Conservation (phyloP, 2,113 vertebrate species). For the Melanerpes aurifrons region DNA sequence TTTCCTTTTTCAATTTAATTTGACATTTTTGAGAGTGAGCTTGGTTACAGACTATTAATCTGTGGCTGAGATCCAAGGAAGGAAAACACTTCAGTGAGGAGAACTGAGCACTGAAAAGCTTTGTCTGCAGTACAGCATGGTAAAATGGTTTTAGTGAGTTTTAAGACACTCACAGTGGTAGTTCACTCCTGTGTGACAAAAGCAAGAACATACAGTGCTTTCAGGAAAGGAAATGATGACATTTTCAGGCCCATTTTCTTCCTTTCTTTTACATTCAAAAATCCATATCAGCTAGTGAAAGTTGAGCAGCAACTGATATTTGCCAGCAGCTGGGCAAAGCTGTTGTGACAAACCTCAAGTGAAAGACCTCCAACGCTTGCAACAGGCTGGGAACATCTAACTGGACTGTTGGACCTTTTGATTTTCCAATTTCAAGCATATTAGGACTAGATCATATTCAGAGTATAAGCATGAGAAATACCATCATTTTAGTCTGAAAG, state of each 20-base stretch:
- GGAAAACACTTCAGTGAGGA: constrained; percentile 26
- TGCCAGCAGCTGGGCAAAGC: not conserved
- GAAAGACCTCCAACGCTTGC: not conserved
- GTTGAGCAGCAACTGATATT: not conserved
- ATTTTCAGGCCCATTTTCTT: not conserved
- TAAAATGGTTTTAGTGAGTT: constrained; percentile 20
- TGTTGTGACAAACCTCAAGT: not conserved
- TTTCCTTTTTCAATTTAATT: constrained; percentile 68
- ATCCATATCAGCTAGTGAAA: not conserved
- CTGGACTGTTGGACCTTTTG: not conserved
- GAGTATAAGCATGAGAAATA: not conserved
- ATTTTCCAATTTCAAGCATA: not conserved
- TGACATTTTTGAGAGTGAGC: constrained; percentile 59
- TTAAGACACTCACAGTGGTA: not conserved
- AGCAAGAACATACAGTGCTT: not conserved
- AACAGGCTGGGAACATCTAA: not conserved
- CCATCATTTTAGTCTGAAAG: not conserved
- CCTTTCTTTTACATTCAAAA: not conserved
- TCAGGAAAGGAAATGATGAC: not conserved
- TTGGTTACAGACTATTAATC: constrained; percentile 56
- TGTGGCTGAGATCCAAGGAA: constrained; percentile 37
- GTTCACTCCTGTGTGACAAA: not conserved
- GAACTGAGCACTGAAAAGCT: constrained; percentile 35
- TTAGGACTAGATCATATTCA: not conserved
- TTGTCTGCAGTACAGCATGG: constrained; percentile 13